phyloP scores from a whole-genome alignment of 2,113 vertebrate species.

The Tetrao urogallus region DNA sequence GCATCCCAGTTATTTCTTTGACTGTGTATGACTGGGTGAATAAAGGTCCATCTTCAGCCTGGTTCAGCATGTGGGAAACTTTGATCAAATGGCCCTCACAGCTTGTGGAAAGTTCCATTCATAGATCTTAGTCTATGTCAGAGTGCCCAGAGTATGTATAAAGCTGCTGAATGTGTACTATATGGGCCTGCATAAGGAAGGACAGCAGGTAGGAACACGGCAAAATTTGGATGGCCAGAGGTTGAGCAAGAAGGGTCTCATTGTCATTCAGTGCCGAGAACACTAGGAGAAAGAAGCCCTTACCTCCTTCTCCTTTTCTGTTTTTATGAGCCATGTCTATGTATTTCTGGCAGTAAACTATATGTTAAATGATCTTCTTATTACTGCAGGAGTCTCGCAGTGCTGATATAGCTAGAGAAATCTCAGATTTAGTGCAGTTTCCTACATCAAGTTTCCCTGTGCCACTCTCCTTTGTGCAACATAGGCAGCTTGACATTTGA shows the following conservation, averaged over 20 bases:
- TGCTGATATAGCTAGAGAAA: background rate
- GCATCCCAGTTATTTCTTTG: background rate
- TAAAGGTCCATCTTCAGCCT: background rate
- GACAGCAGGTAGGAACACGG: background rate
- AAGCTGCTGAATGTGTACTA: background rate
- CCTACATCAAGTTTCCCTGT: background rate
- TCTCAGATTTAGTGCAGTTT: background rate
- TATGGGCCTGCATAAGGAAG: background rate
- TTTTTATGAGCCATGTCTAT: background rate
- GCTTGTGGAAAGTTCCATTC: background rate
- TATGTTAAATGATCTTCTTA: background rate
- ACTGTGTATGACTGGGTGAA: background rate
- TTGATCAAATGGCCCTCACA: background rate
- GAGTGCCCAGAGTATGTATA: background rate
- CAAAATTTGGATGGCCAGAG: background rate
- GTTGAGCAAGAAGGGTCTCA: background rate
- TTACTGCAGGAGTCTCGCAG: background rate
- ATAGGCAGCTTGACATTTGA: background rate
- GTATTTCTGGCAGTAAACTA: background rate
- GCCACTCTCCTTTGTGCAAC: background rate
- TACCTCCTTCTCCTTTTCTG: background rate
- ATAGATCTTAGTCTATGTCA: background rate
- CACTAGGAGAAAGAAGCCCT: background rate
- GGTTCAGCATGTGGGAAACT: background rate
- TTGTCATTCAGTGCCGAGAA: background rate